These are phyloP conservation scores for Catagonus wagneri DNA, from an alignment of 2,113 vertebrate species.

Conservation along the genomic window DNA sequence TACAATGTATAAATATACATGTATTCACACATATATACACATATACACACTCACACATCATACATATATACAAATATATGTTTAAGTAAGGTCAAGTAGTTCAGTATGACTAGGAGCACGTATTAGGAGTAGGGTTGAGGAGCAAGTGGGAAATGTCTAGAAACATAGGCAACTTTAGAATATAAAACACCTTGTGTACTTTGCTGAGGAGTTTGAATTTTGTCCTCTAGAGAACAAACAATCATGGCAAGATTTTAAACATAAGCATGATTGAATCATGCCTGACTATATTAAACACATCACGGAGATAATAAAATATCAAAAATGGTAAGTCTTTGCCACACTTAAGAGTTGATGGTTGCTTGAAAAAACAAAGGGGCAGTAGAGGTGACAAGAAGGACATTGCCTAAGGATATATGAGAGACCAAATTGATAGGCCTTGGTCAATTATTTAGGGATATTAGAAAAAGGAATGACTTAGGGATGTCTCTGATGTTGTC, in stretches of 20 bases:
- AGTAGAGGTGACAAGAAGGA: neutral
- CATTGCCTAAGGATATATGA: neutral
- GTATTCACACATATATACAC: no score
- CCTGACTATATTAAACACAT: neutral
- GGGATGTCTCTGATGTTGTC: neutral
- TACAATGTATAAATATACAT: no score
- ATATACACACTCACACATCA: neutral
- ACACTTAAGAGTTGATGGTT: neutral
- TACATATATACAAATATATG: no score
- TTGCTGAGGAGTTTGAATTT: neutral
- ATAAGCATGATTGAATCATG: neutral
- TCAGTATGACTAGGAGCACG: neutral
- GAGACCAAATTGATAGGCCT: neutral
- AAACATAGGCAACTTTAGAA: constrained; percentile 3
- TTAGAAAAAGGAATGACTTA: neutral
- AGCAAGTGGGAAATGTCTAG: neutral
- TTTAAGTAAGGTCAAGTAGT: neutral
- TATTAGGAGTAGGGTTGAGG: neutral
- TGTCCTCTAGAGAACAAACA: neutral
- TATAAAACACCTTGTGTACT: neutral
- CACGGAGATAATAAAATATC: neutral
- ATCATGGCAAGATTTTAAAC: neutral
- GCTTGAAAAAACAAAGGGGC: neutral
- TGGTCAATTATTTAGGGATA: constrained; percentile 32
- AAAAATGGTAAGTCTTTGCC: neutral